These are phyloP conservation scores for Mythimna loreyi DNA, from an alignment of 2,888 invertebrate species.

Conservation along the genomic window DNA sequence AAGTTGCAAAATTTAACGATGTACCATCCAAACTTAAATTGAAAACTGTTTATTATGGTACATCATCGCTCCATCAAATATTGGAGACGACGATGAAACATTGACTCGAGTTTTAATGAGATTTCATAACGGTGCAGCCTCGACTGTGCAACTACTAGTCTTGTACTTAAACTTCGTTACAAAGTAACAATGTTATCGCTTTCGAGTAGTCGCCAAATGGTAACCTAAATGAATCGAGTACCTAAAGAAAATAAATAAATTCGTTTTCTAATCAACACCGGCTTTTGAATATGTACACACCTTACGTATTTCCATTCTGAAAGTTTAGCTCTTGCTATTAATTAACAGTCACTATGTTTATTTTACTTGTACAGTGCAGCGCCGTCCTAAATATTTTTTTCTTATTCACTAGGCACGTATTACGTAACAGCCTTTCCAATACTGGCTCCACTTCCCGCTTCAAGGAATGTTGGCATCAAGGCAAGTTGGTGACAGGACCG, in stretches of 20 bases:
- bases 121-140: slow-evolving; percentile 46
- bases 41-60: slow-evolving; percentile 12
- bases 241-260: slow-evolving; percentile 15
- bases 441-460: slow-evolving; percentile 77
- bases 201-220: slow-evolving; percentile 18
- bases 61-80: slow-evolving; percentile 27
- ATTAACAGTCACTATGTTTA: slow-evolving; percentile 10
- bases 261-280: slow-evolving; percentile 17
- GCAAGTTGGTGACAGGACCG: slow-evolving; percentile 77
- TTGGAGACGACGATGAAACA: slow-evolving; percentile 31
- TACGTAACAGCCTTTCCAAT: slow-evolving; percentile 58
- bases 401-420: slow-evolving; percentile 23
- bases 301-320: slow-evolving; percentile 16
- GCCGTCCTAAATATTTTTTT: slow-evolving; percentile 28
- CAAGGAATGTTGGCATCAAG: slow-evolving; percentile 82
- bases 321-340: slow-evolving; percentile 11
- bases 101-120: slow-evolving; percentile 27
- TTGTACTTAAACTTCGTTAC: slow-evolving; percentile 13
- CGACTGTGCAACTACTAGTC: slow-evolving; percentile 16
- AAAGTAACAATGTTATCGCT: slow-evolving; percentile 2
- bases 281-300: slow-evolving; percentile 5
- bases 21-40: slow-evolving; percentile 13
- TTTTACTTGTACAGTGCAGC: background rate
- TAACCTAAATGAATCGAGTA: background rate
- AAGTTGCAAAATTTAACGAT: slow-evolving; percentile 35